Base-by-base conservation (phyloP, 2,888 invertebrate species). In the Melolontha melolontha region DNA sequence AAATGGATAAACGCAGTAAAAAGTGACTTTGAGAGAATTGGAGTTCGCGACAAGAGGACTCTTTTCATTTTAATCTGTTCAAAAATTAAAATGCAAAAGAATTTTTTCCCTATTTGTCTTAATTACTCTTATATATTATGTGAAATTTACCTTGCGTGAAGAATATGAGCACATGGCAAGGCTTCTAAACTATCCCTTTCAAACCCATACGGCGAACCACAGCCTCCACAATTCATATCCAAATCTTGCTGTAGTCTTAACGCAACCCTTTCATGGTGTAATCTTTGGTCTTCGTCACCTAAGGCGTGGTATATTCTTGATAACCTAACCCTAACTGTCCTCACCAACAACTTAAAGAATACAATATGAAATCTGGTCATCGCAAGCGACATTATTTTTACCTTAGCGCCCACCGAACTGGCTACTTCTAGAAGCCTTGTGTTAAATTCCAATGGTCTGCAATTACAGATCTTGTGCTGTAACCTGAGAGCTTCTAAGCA, bases 381-480 rank as follows among this genome's bases (percentile, higher is more conserved):
- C 12, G 4, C 8, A 49, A 2, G 4, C 49, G 4, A 29, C 8
- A 44, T 8, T 8, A 7, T 7, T 7, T 44, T 2, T 44, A 94
- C 93, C 88, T 94, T 94, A 59, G 94, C 91, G n/a, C 94, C 94
- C 72, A 94, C 92, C 14, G 92, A 91, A 75, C 91, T 92, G 54
- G 94, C 94, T 1, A 94, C 93, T 80, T 95, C 94, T 72, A 94
- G 83, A 16, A 94, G 83, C 69, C 94, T 86, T 0, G 93, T 93
- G 82, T 95, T 94, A 81, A 94, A 94, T 81, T 94, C 94, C 69
- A 94, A 82, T 0, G 94, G 94, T 67, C 94, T 87, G 80, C 94
- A 95, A 83, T 94, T 94, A 83, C 94, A 94, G 76, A 95, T 94
- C 79, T 93, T 91, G 77, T 92, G 92, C 78, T 94, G 92, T 5